Percentiles rank a stretch among this genome's conserved stretches.
Conservation (phyloP, 2,888 invertebrate genomes). For the Nephrotoma appendiculata region DNA sequence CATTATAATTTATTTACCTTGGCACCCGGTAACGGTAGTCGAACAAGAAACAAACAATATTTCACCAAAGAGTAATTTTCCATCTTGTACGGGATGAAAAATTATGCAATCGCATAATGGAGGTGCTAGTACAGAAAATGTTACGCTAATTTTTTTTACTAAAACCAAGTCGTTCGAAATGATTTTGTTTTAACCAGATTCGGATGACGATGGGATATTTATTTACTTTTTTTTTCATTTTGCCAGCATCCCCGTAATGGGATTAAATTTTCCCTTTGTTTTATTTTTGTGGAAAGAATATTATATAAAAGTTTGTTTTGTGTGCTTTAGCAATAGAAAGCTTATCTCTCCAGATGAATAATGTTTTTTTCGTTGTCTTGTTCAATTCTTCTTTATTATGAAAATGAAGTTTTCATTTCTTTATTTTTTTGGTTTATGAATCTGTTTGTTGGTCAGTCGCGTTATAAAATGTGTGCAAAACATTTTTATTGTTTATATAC, state of each 20-base stretch:
- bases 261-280: neutral
- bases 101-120: neutral
- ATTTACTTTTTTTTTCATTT: neutral
- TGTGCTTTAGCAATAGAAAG: neutral
- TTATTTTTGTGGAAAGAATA: neutral
- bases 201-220: neutral
- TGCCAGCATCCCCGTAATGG: neutral
- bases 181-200: neutral
- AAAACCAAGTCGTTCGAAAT: neutral
- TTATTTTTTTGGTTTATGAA: neutral
- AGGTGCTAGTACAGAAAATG: neutral
- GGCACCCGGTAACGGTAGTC: too few species aligned
- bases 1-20: too few species aligned
- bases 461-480: neutral
- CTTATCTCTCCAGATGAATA: neutral
- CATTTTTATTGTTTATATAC: too few species aligned
- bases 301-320: neutral
- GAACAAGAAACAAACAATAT: too few species aligned
- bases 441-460: neutral
- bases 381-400: neutral
- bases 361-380: neutral
- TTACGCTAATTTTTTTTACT: neutral
- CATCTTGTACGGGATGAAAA: neutral
- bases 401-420: neutral
- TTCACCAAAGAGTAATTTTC: neutral